A percentile compares a stretch with the other conserved stretches of the same genome.
phyloP scores from a whole-genome alignment of 2,888 invertebrate species.

The Andrena hattorfiana region DNA sequence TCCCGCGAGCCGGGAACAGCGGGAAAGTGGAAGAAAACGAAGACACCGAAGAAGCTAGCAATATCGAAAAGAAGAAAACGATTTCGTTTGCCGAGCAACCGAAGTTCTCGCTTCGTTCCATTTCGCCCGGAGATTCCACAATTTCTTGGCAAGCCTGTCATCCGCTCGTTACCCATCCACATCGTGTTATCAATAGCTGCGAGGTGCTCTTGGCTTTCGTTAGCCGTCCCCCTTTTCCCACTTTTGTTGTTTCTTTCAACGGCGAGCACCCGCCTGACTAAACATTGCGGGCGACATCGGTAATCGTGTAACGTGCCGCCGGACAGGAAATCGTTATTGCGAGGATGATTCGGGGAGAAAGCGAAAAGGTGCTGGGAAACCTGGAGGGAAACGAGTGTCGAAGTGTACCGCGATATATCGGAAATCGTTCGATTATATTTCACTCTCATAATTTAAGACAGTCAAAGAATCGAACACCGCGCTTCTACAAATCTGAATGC shows the following conservation, averaged over 20 bases:
- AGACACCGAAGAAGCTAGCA: slow-evolving; percentile 11
- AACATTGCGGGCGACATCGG: slow-evolving; percentile 56
- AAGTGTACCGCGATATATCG: not conserved
- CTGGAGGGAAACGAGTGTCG: not conserved
- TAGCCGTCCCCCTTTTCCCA: slow-evolving; percentile 3
- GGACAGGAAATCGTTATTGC: slow-evolving; percentile 59
- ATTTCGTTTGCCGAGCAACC: slow-evolving; percentile 33
- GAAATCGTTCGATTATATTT: not conserved
- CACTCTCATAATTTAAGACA: not conserved
- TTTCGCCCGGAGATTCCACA: slow-evolving; percentile 16
- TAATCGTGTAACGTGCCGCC: slow-evolving; percentile 48
- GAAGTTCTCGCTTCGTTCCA: slow-evolving; percentile 6
- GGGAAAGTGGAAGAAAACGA: not conserved
- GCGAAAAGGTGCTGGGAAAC: not conserved
- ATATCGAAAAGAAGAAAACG: slow-evolving; percentile 7
- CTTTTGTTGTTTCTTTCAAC: slow-evolving; percentile 32
- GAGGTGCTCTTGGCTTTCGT: slow-evolving; percentile 31
- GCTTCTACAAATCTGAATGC: too few species aligned
- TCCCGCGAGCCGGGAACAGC: not conserved
- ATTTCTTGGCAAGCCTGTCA: slow-evolving; percentile 63
- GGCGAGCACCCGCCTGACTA: slow-evolving; percentile 34
- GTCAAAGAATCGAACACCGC: too few species aligned
- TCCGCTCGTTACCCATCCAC: slow-evolving; percentile 55
- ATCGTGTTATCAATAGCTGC: slow-evolving; percentile 48
- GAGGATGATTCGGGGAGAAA: slow-evolving; percentile 16